A percentile compares a stretch with the other conserved stretches of the same genome.
Conservation (phyloP, 2,113 vertebrate genomes). For the Triplophysa rosa region DNA sequence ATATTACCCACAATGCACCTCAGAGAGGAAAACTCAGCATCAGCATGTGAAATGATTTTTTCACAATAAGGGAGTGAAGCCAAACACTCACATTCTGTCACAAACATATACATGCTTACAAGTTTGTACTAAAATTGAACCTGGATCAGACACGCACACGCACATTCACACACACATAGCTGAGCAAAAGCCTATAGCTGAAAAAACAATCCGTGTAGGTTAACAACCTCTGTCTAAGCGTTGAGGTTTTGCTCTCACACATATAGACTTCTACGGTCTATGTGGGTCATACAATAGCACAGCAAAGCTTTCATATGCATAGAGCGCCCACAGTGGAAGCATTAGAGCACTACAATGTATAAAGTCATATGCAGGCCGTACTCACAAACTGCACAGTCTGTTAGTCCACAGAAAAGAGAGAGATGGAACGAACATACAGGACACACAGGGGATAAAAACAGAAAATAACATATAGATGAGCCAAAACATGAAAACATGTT, state of each 20-base stretch:
- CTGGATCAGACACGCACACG: slow-evolving; percentile 10
- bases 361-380: slow-evolving; percentile 62
- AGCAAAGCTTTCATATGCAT: slow-evolving; percentile 29
- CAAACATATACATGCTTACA: neutral
- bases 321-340: slow-evolving; percentile 38
- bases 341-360: slow-evolving; percentile 32
- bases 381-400: slow-evolving; percentile 78
- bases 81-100: neutral
- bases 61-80: neutral
- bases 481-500: slow-evolving; percentile 51
- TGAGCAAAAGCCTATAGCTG: slow-evolving; percentile 3
- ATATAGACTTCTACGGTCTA: neutral
- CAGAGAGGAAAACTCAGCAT: neutral
- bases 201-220: neutral
- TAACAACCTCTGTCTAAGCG: neutral
- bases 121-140: neutral
- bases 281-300: neutral
- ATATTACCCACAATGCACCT: neutral
- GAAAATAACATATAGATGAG: slow-evolving; percentile 66
- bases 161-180: slow-evolving; percentile 30
- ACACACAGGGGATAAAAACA: slow-evolving; percentile 59
- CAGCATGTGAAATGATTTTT: neutral
- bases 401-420: slow-evolving; percentile 56
- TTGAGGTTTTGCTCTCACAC: neutral
- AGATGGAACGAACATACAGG: slow-evolving; percentile 46